Conservation (phyloP, 2,888 invertebrate species). For the Lasioglossum lativentre region DNA sequence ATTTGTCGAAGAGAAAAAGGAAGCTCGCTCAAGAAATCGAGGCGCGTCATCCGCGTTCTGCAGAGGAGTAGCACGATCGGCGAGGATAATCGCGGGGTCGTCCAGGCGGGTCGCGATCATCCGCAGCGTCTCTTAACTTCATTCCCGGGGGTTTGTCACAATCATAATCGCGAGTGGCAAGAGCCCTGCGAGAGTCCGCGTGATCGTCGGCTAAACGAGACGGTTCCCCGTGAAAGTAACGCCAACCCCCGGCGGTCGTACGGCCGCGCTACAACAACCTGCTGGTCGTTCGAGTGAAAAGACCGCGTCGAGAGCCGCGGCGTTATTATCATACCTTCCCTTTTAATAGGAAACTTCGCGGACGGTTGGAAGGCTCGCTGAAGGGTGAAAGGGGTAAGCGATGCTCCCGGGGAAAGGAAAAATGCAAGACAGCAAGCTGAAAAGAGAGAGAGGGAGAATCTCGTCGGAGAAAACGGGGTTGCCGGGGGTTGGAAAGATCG, state of each 20-base stretch:
- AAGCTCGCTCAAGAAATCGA: neutral
- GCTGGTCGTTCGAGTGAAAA: constrained; percentile 71
- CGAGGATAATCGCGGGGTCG: neutral
- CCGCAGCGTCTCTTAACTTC: constrained; percentile 38
- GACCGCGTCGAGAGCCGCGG: constrained; percentile 67
- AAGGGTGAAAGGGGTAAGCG: constrained; percentile 72
- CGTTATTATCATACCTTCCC: constrained; percentile 71
- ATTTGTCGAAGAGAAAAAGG: neutral
- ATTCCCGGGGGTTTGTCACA: constrained; percentile 52
- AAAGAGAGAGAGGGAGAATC: constrained; percentile 38
- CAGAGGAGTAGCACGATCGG: neutral
- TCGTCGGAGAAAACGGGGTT: constrained; percentile 19
- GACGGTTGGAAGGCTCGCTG: constrained; percentile 64
- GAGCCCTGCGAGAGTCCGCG: constrained; percentile 32
- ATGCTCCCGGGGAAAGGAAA: constrained; percentile 53
- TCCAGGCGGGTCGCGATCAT: neutral
- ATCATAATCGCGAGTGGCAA: constrained; percentile 24
- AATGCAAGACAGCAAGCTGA: constrained; percentile 36
- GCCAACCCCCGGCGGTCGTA: neutral
- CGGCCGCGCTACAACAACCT: constrained; percentile 44
- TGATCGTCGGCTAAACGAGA: constrained; percentile 59
- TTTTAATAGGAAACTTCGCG: constrained; percentile 73
- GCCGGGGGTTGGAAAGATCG: neutral
- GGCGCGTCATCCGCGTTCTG: neutral
- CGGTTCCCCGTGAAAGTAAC: constrained; percentile 21